Conservation (phyloP, 2,113 vertebrate species). For the Anoura caudifer region DNA sequence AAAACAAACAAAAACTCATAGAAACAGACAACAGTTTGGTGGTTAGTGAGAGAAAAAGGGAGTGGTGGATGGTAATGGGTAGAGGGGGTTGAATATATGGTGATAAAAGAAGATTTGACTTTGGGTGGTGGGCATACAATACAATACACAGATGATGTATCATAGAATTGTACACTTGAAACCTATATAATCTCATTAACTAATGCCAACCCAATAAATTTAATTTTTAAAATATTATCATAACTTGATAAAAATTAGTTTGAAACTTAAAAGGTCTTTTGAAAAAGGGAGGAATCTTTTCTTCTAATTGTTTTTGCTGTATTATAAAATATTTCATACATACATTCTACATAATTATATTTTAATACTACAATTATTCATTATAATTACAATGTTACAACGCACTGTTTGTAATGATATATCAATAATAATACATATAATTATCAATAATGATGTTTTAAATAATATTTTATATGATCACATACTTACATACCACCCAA, state of each 20-base stretch:
- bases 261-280: background rate
- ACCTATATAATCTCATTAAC: too few species aligned
- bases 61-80: too few species aligned
- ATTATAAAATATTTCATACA: background rate
- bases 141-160: too few species aligned
- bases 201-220: background rate
- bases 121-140: too few species aligned
- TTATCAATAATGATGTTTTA: background rate
- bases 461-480: background rate
- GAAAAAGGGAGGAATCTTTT: background rate
- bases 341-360: background rate
- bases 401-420: background rate
- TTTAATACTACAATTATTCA: background rate
- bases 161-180: too few species aligned
- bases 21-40: too few species aligned
- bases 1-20: too few species aligned
- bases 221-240: background rate
- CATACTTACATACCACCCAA: background rate
- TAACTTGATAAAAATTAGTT: background rate
- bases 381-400: background rate
- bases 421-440: background rate
- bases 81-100: too few species aligned
- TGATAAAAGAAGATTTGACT: too few species aligned
- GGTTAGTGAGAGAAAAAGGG: too few species aligned
- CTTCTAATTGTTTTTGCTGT: background rate